These are phyloP conservation scores for Saturnia pavonia DNA, from an alignment of 2,888 invertebrate species.

Conservation along the genomic window DNA sequence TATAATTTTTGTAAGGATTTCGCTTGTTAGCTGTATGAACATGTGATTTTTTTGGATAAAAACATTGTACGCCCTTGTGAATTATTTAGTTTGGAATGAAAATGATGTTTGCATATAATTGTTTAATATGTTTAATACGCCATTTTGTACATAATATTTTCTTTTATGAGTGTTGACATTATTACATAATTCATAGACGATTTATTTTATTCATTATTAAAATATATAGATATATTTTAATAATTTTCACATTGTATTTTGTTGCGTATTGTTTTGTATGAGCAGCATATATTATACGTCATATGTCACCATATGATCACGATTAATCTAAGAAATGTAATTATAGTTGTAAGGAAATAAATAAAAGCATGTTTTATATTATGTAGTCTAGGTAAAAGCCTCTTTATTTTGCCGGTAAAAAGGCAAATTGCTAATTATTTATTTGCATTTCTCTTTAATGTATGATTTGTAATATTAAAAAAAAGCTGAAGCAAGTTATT, in stretches of 20 bases:
- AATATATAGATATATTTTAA: neutral
- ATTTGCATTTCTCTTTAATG: conserved; percentile 78
- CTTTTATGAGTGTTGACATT: conserved; percentile 16
- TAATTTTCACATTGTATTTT: conserved; percentile 29
- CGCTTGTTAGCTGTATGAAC: conserved; percentile 7
- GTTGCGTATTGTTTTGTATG: conserved; percentile 49
- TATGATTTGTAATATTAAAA: conserved; percentile 74
- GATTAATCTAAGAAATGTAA: conserved; percentile 72
- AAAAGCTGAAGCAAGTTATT: conserved; percentile 64
- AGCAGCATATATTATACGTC: conserved; percentile 63
- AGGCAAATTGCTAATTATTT: conserved; percentile 77
- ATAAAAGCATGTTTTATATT: conserved; percentile 80
- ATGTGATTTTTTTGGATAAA: conserved; percentile 20
- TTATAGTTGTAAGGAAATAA: conserved; percentile 70
- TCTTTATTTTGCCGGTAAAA: conserved; percentile 65
- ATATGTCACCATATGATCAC: conserved; percentile 67
- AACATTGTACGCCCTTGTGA: conserved; percentile 23
- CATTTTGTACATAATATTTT: conserved; percentile 44
- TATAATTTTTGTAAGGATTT: conserved; percentile 20
- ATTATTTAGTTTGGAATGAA: conserved; percentile 28
- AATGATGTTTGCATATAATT: conserved; percentile 29
- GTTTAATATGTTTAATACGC: conserved; percentile 34
- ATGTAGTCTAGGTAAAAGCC: conserved; percentile 75
- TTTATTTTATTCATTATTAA: conserved; percentile 1
- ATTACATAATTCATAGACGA: conserved; percentile 2